Evolutionary conservation across 2,113 vertebrate species (phyloP).

Genomic region (Cheilinus undulatus): DNA sequence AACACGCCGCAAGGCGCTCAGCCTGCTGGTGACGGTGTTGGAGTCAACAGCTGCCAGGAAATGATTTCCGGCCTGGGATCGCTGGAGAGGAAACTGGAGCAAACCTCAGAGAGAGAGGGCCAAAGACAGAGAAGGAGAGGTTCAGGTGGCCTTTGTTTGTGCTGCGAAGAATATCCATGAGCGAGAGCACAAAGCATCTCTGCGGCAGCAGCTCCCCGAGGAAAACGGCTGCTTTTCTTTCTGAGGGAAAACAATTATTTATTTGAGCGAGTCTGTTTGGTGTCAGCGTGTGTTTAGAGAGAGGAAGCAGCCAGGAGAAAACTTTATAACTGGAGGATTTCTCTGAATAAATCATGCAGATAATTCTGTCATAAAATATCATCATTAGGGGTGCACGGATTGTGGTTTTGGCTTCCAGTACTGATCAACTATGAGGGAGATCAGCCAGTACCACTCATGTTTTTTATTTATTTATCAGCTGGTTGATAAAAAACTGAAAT

Average conservation of each 20-base stretch:
- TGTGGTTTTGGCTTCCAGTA: too few species aligned
- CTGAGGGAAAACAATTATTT: conserved; percentile 47
- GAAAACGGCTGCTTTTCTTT: conserved; percentile 34
- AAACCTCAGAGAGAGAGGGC: conserved; percentile 30
- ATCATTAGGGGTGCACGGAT: neutral
- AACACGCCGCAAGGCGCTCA: conserved; percentile 29
- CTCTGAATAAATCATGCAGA: conserved; percentile 7
- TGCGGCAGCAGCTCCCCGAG: conserved; percentile 14
- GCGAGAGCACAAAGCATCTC: conserved; percentile 49
- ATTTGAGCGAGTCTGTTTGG: conserved; percentile 39
- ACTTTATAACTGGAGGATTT: neutral
- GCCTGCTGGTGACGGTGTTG: conserved; percentile 49
- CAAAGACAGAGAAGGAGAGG: conserved; percentile 34
- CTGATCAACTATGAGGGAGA: too few species aligned
- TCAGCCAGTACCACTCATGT: too few species aligned
- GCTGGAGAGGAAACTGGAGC: conserved; percentile 25
- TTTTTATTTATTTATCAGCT: too few species aligned
- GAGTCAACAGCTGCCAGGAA: conserved; percentile 42
- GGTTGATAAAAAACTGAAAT: too few species aligned
- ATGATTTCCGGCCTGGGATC: conserved; percentile 48
- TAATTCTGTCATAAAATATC: neutral
- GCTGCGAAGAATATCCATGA: conserved; percentile 42
- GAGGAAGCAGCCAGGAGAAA: neutral
- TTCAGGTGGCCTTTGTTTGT: conserved; percentile 58
- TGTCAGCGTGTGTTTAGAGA: conserved; percentile 17